phyloP scores from a whole-genome alignment of 2,113 vertebrate species.

The Stercorarius parasiticus region DNA sequence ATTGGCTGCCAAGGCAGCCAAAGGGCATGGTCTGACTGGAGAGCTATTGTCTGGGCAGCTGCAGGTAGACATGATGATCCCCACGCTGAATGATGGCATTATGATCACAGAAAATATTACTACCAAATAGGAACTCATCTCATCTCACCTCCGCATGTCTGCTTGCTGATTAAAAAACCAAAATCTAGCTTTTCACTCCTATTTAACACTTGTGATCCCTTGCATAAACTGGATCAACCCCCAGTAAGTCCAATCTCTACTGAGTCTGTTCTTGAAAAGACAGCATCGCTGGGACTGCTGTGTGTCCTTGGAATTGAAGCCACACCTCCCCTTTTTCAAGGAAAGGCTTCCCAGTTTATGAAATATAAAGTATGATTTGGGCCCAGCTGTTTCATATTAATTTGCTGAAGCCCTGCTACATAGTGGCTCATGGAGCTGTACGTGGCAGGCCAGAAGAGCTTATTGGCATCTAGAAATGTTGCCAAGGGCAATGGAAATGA shows the following conservation, averaged over 20 bases:
- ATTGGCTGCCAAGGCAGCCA: not conserved
- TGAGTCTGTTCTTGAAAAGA: not conserved
- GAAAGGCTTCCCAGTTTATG: not conserved
- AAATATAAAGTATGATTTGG: not conserved
- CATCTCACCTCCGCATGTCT: not conserved
- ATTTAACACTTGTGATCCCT: not conserved
- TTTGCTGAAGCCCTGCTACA: not conserved
- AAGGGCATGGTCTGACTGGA: not conserved
- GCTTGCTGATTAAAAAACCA: not conserved
- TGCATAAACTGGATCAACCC: not conserved
- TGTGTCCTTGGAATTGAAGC: not conserved
- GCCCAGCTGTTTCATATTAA: not conserved
- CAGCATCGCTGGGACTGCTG: not conserved
- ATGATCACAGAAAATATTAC: not conserved
- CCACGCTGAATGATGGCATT: not conserved
- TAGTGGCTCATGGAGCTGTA: not conserved
- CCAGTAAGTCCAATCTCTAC: not conserved
- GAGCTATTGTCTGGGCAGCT: not conserved
- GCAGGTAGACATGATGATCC: not conserved
- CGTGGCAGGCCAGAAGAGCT: not conserved
- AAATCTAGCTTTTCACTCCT: not conserved
- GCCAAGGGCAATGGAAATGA: not conserved
- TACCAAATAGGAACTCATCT: not conserved
- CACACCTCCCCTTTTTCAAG: not conserved
- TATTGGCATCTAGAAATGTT: not conserved